These are phyloP conservation scores for Colossoma macropomum DNA, from an alignment of 2,113 vertebrate genomes.

Conservation along the genomic window DNA sequence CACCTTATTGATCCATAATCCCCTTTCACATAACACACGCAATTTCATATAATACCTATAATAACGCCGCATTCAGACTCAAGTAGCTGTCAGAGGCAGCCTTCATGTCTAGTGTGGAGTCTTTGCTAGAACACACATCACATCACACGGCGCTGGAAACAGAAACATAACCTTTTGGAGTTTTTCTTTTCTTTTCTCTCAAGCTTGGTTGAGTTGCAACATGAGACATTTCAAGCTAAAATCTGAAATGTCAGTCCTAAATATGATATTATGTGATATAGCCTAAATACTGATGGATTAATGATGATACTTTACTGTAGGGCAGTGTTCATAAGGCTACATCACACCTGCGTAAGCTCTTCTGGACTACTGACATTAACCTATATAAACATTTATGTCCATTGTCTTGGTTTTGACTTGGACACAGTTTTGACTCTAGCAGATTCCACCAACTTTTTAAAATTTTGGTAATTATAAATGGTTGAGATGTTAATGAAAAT, in stretches of 20 bases:
- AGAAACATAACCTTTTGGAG: conserved; percentile 66
- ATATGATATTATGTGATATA: background rate
- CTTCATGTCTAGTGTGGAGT: conserved; percentile 86
- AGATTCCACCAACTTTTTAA: no score
- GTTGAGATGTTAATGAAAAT: no score
- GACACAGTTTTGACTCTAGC: no score
- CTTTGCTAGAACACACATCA: conserved; percentile 51
- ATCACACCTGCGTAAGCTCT: no score
- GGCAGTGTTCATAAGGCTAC: no score
- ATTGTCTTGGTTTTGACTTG: no score
- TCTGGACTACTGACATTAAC: no score
- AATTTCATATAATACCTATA: conserved; percentile 99
- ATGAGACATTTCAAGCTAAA: background rate
- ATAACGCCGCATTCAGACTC: conserved; percentile 92
- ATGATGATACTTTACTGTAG: no score
- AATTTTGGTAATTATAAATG: no score
- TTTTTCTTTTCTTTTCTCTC: background rate
- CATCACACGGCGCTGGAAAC: conserved; percentile 70
- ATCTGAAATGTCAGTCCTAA: background rate
- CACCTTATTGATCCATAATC: conserved; percentile 97
- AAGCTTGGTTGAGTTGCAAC: conserved; percentile 28
- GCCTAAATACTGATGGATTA: no score
- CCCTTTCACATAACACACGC: conserved; percentile 94
- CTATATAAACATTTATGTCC: no score
- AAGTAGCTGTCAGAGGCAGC: conserved; percentile 87